These are phyloP conservation scores for Himantopus leucocephalus DNA, from an alignment of 2,113 vertebrate genomes.

Conservation along the genomic window DNA sequence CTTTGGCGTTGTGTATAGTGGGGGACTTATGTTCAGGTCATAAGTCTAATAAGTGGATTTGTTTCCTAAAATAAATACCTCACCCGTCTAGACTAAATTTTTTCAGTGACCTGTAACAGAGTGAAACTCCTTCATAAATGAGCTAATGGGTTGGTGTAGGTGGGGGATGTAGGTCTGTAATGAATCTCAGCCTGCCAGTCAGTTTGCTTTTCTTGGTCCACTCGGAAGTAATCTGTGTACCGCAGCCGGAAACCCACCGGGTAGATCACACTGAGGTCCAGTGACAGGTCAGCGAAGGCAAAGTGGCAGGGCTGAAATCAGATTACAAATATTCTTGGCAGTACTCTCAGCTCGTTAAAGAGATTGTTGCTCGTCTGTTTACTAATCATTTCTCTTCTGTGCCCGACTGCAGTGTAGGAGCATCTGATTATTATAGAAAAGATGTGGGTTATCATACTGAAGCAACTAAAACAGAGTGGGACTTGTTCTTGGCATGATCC, in stretches of 20 bases:
- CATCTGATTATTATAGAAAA: conserved; percentile 50
- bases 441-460: conserved; percentile 19
- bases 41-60: background rate
- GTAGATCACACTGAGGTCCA: background rate
- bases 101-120: background rate
- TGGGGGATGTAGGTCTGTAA: background rate
- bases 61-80: background rate
- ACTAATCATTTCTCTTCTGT: conserved; percentile 2
- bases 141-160: background rate
- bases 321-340: background rate
- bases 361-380: background rate
- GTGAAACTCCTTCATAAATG: background rate
- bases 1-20: background rate
- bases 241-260: background rate
- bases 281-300: background rate
- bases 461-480: conserved; percentile 39
- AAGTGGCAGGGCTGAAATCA: background rate
- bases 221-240: background rate
- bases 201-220: background rate
- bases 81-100: background rate
- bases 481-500: conserved; percentile 29
- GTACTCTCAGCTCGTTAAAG: background rate
- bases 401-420: background rate
- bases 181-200: background rate
- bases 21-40: background rate